These are phyloP conservation scores for Caenorhabditis uteleia DNA, from an alignment of 2,888 invertebrate species.

Conservation along the genomic window DNA sequence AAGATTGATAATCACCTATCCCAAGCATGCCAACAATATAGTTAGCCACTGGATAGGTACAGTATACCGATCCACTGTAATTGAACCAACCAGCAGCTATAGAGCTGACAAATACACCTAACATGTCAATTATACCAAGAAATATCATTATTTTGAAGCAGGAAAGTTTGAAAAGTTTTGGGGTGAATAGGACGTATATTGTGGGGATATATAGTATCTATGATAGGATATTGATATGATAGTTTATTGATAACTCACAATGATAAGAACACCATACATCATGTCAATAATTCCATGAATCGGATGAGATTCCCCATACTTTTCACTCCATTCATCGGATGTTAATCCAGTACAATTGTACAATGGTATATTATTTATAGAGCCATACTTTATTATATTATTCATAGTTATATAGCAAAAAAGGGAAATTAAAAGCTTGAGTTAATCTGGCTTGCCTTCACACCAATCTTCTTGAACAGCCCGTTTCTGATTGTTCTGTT, in stretches of 20 bases:
- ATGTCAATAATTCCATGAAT: background rate
- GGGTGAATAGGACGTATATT: background rate
- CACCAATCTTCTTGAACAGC: no score
- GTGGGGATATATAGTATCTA: background rate
- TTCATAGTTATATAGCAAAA: background rate
- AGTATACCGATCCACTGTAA: no score
- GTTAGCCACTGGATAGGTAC: no score
- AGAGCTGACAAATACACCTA: background rate
- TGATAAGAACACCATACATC: background rate
- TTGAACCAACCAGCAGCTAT: no score
- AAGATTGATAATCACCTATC: no score
- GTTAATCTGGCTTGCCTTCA: no score
- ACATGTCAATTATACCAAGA: background rate
- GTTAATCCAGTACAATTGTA: background rate
- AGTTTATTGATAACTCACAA: no score
- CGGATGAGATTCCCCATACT: background rate
- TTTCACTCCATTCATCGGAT: background rate
- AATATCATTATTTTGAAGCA: conserved; percentile 13
- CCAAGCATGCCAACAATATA: no score
- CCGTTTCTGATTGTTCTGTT: conserved; percentile 1
- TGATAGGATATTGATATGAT: no score
- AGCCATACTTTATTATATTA: background rate
- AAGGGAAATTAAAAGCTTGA: background rate
- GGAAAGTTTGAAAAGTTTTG: background rate
- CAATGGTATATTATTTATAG: background rate